Conservation (phyloP, 2,113 vertebrate genomes). For the Salvelinus namaycush region DNA sequence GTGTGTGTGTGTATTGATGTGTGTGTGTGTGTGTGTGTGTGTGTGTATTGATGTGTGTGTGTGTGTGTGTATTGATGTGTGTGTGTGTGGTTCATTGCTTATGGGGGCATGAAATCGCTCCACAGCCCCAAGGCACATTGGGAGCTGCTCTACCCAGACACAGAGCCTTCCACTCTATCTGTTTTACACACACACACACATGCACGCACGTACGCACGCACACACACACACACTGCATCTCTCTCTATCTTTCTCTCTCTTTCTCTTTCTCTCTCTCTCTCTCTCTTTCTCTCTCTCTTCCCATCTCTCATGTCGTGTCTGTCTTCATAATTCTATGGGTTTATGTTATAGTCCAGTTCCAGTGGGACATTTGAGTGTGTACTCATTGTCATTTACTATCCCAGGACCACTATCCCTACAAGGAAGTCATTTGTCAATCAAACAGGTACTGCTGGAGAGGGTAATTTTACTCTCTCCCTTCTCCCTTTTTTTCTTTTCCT, state of each 20-base stretch:
- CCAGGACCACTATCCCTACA: slow-evolving; percentile 43
- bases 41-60: slow-evolving; percentile 10
- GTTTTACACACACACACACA: slow-evolving; percentile 16
- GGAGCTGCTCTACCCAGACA: slow-evolving; percentile 48
- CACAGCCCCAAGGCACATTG: slow-evolving; percentile 64
- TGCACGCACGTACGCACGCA: neutral
- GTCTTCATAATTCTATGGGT: neutral
- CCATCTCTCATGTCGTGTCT: neutral
- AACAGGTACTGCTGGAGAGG: slow-evolving; percentile 31
- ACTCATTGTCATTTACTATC: slow-evolving; percentile 27
- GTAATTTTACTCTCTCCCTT: neutral
- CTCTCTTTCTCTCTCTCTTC: neutral
- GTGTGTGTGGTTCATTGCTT: slow-evolving; percentile 62
- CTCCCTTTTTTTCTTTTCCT: neutral
- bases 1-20: too few relatives aligned
- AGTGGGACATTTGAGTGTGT: neutral
- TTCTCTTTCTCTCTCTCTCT: neutral
- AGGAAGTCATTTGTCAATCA: slow-evolving; percentile 56
- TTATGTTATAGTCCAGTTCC: neutral
- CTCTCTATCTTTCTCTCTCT: neutral
- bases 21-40: neutral
- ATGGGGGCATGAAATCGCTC: slow-evolving; percentile 79
- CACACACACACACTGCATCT: neutral
- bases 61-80: neutral
- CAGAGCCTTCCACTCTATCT: slow-evolving; percentile 26